Evolutionary conservation across 2,113 vertebrate genomes (phyloP).

Genomic region (Heterotilapia buettikoferi): DNA sequence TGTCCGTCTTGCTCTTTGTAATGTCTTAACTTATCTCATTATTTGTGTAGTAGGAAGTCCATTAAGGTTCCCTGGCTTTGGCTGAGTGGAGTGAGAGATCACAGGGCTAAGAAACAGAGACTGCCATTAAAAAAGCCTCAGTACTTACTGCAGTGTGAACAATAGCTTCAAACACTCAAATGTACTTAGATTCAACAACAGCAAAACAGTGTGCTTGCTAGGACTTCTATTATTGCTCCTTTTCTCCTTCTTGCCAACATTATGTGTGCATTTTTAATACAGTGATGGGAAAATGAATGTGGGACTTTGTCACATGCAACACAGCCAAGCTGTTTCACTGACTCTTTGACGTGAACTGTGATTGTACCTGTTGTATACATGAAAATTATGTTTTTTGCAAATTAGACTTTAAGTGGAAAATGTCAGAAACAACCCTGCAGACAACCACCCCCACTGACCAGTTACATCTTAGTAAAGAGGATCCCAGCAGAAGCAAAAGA

Average conservation of each 20-base stretch:
- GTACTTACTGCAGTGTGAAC: conserved; percentile 22
- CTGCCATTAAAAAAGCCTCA: conserved; percentile 37
- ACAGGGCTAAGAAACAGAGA: conserved; percentile 25
- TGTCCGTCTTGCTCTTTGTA: background rate
- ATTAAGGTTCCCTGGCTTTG: conserved; percentile 47
- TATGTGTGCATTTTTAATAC: background rate
- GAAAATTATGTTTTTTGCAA: background rate
- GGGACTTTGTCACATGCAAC: background rate
- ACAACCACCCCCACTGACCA: background rate
- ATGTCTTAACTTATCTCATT: conserved; percentile 46
- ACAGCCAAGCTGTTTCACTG: background rate
- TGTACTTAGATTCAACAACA: conserved; percentile 21
- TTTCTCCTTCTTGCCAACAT: background rate
- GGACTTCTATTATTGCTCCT: background rate
- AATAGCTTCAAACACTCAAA: conserved; percentile 18
- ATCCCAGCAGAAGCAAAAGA: background rate
- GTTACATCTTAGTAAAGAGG: background rate
- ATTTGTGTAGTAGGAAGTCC: conserved; percentile 46
- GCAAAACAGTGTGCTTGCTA: background rate
- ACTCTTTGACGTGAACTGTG: background rate
- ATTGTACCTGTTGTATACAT: background rate
- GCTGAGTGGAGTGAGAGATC: conserved; percentile 43
- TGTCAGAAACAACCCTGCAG: background rate
- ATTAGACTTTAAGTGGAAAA: background rate
- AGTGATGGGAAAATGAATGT: background rate